These are phyloP conservation scores for Trochalopteron elliotii DNA, from an alignment of 2,113 vertebrate species.

Conservation along the genomic window DNA sequence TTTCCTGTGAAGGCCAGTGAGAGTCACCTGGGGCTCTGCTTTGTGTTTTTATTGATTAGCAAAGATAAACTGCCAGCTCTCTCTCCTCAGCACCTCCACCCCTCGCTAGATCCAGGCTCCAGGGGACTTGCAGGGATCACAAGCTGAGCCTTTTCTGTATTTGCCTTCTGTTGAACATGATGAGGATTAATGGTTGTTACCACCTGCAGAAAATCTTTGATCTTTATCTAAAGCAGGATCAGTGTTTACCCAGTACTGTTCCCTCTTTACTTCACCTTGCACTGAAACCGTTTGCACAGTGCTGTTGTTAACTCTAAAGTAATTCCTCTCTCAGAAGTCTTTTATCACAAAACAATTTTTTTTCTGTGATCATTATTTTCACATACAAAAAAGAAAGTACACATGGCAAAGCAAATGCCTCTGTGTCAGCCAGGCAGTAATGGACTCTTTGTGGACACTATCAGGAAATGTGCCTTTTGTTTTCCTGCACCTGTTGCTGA, in stretches of 20 bases:
- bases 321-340: background rate
- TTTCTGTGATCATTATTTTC: background rate
- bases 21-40: background rate
- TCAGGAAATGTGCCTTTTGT: conserved; percentile 54
- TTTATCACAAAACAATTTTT: background rate
- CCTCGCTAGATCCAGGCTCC: background rate
- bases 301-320: background rate
- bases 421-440: conserved; percentile 3
- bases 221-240: background rate
- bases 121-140: background rate
- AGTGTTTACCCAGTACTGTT: background rate
- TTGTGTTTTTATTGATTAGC: background rate
- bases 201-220: background rate
- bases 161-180: background rate
- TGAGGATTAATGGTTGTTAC: background rate
- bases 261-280: background rate
- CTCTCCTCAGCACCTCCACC: background rate
- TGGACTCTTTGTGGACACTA: conserved; percentile 21
- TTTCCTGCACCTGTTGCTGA: conserved; percentile 41
- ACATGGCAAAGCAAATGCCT: background rate
- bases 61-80: background rate
- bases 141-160: background rate
- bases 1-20: background rate
- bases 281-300: background rate
- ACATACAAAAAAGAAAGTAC: background rate